phyloP scores from a whole-genome alignment of 2,113 vertebrate genomes.

The Lichenostomus cassidix region DNA sequence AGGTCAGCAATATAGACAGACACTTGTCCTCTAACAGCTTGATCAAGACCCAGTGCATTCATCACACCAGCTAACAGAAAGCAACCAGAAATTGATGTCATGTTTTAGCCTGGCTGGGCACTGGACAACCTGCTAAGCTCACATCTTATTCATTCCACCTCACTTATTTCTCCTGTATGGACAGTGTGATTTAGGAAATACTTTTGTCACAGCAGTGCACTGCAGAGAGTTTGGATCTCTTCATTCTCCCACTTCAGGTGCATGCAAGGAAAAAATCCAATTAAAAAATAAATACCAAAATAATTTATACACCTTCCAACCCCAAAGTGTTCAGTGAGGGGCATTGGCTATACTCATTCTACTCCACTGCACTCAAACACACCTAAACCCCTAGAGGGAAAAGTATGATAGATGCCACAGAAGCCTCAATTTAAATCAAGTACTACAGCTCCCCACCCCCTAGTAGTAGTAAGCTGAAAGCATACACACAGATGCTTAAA shows the following conservation, averaged over 20 bases:
- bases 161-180: not conserved
- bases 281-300: not conserved
- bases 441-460: not conserved
- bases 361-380: not conserved
- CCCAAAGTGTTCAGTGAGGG: not conserved
- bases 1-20: not conserved
- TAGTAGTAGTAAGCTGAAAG: constrained; percentile 1
- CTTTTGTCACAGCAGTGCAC: not conserved
- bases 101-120: not conserved
- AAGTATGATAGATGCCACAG: not conserved
- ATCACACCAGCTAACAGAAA: not conserved
- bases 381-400: not conserved
- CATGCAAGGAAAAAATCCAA: not conserved
- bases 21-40: not conserved
- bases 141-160: not conserved
- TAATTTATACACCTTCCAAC: not conserved
- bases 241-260: not conserved
- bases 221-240: not conserved
- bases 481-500: not conserved
- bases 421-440: not conserved
- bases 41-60: not conserved
- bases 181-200: not conserved
- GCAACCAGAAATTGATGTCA: not conserved
- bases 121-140: not conserved
- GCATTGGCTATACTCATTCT: not conserved